phyloP scores from a whole-genome alignment of 1,140 invertebrate genomes.

The Cataglyphis hispanica region DNA sequence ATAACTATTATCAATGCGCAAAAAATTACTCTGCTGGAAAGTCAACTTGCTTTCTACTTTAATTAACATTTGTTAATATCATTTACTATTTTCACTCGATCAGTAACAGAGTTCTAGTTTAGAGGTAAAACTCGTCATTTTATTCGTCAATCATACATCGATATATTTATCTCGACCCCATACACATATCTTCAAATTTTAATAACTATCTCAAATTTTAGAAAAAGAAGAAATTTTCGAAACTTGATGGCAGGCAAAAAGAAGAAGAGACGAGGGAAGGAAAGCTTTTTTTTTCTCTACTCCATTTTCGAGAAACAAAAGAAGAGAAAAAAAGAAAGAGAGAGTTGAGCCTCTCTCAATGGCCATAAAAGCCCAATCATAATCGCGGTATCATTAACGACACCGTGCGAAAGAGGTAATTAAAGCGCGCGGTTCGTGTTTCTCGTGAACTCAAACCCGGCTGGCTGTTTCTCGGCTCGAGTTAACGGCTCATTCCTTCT shows the following conservation, averaged over 20 bases:
- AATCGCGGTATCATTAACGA: conserved; percentile 58
- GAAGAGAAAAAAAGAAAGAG: background rate
- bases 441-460: background rate
- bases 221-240: conserved; percentile 13
- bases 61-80: conserved; percentile 12
- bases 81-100: background rate
- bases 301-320: conserved; percentile 6
- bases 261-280: background rate
- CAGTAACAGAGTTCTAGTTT: background rate
- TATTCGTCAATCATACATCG: background rate
- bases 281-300: conserved; percentile 18
- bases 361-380: conserved; percentile 50
- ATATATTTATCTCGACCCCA: background rate
- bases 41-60: background rate
- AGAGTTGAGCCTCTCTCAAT: conserved; percentile 5
- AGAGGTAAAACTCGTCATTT: background rate
- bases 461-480: conserved; percentile 32
- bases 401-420: conserved; percentile 59
- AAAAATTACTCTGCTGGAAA: background rate
- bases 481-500: conserved; percentile 44
- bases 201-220: background rate
- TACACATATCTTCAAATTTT: background rate
- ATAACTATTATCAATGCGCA: background rate
- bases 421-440: conserved; percentile 53
- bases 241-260: background rate